These are phyloP conservation scores for Daubentonia madagascariensis DNA, from an alignment of 2,113 vertebrate species.

Conservation along the genomic window DNA sequence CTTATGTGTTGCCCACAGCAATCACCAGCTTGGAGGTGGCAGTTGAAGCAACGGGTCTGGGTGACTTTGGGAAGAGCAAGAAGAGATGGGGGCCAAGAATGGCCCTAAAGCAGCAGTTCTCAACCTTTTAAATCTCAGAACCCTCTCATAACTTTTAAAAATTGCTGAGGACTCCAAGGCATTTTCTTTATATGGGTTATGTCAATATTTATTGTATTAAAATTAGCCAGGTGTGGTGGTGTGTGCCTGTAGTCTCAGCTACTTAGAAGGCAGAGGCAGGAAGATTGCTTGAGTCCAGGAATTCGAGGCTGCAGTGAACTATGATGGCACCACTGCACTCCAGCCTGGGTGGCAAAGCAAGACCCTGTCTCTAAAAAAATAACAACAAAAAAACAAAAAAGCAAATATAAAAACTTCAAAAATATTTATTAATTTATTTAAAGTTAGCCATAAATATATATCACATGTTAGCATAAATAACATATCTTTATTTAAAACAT, in stretches of 20 bases:
- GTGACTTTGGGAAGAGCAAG: neutral
- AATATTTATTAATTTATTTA: neutral
- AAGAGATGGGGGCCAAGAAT: neutral
- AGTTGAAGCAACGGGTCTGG: neutral
- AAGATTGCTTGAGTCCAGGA: no score
- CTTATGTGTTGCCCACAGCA: neutral
- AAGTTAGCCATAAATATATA: neutral
- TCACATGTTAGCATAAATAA: neutral
- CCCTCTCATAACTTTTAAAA: neutral
- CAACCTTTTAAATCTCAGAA: neutral
- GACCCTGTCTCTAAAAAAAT: no score
- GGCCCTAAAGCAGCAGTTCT: neutral
- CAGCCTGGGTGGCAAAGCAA: no score
- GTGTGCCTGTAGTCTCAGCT: no score
- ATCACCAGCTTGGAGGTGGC: neutral
- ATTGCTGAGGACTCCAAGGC: neutral
- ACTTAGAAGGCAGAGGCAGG: no score
- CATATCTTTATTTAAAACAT: neutral
- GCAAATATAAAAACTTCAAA: neutral
- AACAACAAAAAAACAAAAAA: no score
- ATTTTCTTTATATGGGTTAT: neutral
- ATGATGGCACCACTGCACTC: no score
- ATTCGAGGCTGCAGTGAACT: no score
- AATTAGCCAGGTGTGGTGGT: neutral
- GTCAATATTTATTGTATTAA: neutral